These are phyloP conservation scores for Pyrgus malvae DNA, from an alignment of 2,888 invertebrate genomes.

Conservation along the genomic window DNA sequence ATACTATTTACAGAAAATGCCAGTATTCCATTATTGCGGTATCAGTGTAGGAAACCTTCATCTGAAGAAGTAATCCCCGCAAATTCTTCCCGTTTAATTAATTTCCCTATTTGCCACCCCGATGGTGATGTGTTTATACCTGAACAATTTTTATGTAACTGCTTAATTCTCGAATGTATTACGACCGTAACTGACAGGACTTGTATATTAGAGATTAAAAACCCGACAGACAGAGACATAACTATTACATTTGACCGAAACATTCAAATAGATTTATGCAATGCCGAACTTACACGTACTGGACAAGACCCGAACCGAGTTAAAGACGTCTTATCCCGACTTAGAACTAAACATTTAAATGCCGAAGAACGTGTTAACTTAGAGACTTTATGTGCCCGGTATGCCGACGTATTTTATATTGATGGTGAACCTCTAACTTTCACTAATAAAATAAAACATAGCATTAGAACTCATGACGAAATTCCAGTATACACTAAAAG, in stretches of 20 bases:
- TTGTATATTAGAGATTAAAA: constrained; percentile 12
- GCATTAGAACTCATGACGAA: constrained; percentile 23
- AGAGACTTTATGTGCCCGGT: constrained; percentile 8
- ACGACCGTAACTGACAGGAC: constrained; percentile 17
- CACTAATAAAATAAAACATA: constrained; percentile 19
- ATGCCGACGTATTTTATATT: constrained; percentile 19
- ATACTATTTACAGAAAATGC: constrained; percentile 26
- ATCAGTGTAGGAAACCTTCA: constrained; percentile 10
- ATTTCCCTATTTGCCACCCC: not conserved
- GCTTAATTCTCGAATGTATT: constrained; percentile 13
- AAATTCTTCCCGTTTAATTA: not conserved
- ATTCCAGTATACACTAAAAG: constrained; percentile 32
- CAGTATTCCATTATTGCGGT: constrained; percentile 20
- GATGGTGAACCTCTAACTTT: constrained; percentile 17
- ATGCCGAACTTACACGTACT: constrained; percentile 28
- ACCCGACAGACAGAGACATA: constrained; percentile 29
- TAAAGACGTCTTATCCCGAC: constrained; percentile 30
- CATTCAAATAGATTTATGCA: constrained; percentile 32
- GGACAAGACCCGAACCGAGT: constrained; percentile 20
- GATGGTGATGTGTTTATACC: constrained; percentile 14
- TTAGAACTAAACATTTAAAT: constrained; percentile 42
- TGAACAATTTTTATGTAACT: constrained; percentile 12
- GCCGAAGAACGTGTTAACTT: constrained; percentile 39
- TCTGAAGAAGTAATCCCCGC: not conserved
- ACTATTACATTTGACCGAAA: constrained; percentile 36